phyloP scores from a whole-genome alignment of 2,113 vertebrate species.

The Oncorhynchus keta region DNA sequence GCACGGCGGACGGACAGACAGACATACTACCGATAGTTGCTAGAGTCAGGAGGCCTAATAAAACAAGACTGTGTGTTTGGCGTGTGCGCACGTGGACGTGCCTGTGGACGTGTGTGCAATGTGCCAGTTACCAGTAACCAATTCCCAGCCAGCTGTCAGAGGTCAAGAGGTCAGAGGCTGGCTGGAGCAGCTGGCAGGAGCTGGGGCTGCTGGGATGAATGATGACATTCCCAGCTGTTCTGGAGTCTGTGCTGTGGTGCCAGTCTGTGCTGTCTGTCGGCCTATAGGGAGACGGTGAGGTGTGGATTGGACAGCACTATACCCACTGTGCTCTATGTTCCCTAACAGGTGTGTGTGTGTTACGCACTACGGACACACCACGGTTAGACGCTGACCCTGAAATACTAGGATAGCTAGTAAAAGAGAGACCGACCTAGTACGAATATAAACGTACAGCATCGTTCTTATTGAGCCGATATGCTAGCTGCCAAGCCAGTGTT shows the following conservation, averaged over 20 bases:
- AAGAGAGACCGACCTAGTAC: no score
- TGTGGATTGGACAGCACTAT: background rate
- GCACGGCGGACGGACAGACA: background rate
- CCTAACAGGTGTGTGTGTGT: slow-evolving; percentile 23
- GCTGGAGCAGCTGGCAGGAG: background rate
- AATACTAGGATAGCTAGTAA: no score
- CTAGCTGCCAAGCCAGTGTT: no score
- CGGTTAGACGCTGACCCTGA: no score
- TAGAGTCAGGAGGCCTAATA: background rate
- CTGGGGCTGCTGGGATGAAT: background rate
- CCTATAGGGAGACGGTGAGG: background rate
- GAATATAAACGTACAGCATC: no score
- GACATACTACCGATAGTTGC: slow-evolving; percentile 13
- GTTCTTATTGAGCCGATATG: no score
- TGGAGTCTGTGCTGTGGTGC: slow-evolving; percentile 3
- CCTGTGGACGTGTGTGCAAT: no score
- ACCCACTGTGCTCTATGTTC: slow-evolving; percentile 3
- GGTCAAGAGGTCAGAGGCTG: background rate
- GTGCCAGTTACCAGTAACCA: background rate
- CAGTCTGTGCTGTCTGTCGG: background rate
- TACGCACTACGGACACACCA: background rate
- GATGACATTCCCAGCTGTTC: background rate
- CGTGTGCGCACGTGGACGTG: no score
- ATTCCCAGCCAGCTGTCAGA: background rate
- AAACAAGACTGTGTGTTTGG: background rate